Evolutionary conservation across 1,140 invertebrate species (phyloP).

Genomic region (Platyscapa corneri): DNA sequence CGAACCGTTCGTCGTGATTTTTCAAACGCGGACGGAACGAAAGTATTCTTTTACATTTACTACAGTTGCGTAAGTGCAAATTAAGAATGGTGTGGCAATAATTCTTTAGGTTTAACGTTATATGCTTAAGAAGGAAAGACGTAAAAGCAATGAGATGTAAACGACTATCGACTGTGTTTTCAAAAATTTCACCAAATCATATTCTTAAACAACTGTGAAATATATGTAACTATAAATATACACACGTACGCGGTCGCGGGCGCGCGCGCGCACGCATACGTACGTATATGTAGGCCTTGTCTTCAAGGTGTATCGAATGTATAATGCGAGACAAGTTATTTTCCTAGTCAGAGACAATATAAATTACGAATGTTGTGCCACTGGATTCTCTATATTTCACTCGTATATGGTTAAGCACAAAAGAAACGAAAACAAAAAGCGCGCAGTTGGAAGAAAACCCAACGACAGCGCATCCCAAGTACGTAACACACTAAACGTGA

Average conservation of each 20-base stretch:
- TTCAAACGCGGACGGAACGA: not conserved
- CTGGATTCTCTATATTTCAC: slow-evolving; percentile 18
- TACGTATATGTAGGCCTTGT: not conserved
- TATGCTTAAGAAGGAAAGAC: not conserved
- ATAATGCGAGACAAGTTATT: slow-evolving; percentile 24
- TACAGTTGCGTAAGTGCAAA: not conserved
- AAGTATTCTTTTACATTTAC: slow-evolving; percentile 18
- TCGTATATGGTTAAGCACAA: slow-evolving; percentile 16
- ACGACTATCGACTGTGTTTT: not conserved
- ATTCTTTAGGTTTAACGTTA: not conserved
- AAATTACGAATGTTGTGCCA: slow-evolving; percentile 16
- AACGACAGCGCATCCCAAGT: no score
- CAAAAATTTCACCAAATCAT: slow-evolving; percentile 1
- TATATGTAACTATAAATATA: no score
- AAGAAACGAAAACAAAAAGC: slow-evolving; percentile 14
- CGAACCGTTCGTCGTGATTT: not conserved
- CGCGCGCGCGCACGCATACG: no score
- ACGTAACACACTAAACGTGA: no score
- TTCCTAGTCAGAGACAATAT: slow-evolving; percentile 46
- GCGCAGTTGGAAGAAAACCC: no score
- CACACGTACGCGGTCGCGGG: no score
- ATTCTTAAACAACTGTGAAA: not conserved
- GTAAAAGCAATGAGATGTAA: no score
- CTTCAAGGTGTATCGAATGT: not conserved
- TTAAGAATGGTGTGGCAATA: not conserved